phyloP scores from a whole-genome alignment of 2,113 vertebrate species.

The Climacteris rufus region DNA sequence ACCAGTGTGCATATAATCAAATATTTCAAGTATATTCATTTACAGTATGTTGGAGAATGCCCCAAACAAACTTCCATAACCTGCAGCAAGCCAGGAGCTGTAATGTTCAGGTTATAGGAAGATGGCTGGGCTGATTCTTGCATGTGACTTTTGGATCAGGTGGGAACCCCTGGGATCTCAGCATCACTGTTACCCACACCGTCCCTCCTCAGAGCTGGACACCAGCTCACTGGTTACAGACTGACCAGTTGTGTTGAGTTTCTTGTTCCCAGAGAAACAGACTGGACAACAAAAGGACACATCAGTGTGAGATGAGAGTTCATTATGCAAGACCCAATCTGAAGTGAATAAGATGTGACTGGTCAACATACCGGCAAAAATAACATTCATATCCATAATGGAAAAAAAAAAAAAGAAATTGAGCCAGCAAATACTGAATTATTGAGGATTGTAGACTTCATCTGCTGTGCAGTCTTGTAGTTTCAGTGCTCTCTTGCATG shows the following conservation, averaged over 20 bases:
- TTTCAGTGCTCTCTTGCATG: not conserved
- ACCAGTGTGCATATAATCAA: not conserved
- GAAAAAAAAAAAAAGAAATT: not conserved
- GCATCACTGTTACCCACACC: not conserved
- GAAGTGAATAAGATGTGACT: not conserved
- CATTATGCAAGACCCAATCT: not conserved
- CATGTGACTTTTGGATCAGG: not conserved
- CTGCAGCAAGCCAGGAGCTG: not conserved
- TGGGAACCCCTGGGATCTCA: fast-evolving
- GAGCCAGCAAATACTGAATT: not conserved
- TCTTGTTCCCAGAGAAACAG: not conserved
- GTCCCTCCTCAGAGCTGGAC: not conserved
- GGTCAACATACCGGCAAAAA: not conserved
- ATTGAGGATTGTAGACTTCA: not conserved
- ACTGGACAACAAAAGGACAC: not conserved
- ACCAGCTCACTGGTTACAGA: not conserved
- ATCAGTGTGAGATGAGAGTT: not conserved
- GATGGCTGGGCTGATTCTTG: not conserved
- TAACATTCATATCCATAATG: not conserved
- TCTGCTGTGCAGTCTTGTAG: fast-evolving
- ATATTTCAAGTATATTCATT: not conserved
- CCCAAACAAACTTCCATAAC: not conserved
- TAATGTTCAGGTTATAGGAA: not conserved
- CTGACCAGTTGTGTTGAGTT: not conserved
- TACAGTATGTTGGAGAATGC: not conserved